Evolutionary conservation across 2,888 invertebrate genomes (phyloP).

Genomic region (Mactromeris polynyma): DNA sequence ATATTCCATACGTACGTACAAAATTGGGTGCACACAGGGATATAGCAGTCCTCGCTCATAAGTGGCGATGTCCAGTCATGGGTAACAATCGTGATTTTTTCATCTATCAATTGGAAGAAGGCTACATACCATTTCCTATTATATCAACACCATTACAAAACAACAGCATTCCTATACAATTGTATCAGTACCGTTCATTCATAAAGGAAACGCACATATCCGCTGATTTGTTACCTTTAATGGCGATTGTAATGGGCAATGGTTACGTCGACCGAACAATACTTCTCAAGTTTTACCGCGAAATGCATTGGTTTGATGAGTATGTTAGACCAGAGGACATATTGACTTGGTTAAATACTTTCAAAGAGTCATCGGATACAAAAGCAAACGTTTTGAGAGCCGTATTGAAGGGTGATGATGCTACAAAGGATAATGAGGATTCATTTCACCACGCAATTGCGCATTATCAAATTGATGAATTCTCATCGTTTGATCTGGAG

Average conservation of each 20-base stretch:
- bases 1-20: neutral
- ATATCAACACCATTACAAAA: neutral
- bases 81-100: neutral
- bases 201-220: neutral
- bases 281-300: neutral
- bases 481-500: neutral
- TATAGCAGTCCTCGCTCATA: neutral
- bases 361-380: neutral
- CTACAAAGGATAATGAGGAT: neutral
- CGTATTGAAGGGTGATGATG: neutral
- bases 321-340: neutral
- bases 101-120: neutral
- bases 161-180: neutral
- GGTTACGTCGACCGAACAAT: neutral
- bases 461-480: neutral
- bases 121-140: neutral
- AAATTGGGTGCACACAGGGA: neutral
- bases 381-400: neutral
- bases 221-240: neutral
- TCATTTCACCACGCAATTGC: neutral
- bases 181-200: neutral
- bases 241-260: neutral
- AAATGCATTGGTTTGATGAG: neutral
- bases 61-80: neutral
- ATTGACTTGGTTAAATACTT: neutral